Percentiles rank a stretch among this genome's conserved stretches.
These are phyloP conservation scores for Limnephilus auricula DNA, from an alignment of 2,888 invertebrate species.

Conservation along the genomic window DNA sequence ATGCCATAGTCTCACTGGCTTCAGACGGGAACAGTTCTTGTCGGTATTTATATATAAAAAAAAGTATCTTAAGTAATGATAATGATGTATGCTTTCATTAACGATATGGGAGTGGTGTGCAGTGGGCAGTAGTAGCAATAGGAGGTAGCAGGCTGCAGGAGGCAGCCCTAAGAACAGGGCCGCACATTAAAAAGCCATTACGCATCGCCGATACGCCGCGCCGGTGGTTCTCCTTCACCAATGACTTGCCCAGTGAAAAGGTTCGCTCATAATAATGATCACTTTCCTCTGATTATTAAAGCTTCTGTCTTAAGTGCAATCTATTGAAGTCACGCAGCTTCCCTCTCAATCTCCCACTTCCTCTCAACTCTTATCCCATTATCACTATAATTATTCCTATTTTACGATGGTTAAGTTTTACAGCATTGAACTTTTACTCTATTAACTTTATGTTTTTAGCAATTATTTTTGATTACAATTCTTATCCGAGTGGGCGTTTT, in stretches of 20 bases:
- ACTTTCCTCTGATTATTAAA: neutral
- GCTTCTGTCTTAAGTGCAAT: constrained; percentile 2
- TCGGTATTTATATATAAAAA: too few relatives aligned
- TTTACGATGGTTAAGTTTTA: neutral
- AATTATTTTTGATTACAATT: neutral
- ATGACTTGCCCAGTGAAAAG: neutral
- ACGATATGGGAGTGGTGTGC: neutral
- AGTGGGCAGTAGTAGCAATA: neutral
- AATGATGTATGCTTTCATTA: neutral
- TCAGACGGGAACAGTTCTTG: too few relatives aligned
- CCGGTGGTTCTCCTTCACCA: neutral
- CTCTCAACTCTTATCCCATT: neutral
- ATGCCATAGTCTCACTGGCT: too few relatives aligned
- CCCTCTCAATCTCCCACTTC: neutral
- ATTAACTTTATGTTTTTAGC: neutral
- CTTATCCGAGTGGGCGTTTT: neutral
- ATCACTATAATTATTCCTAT: neutral
- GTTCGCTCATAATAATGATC: neutral
- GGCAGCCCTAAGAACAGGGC: neutral
- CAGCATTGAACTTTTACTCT: neutral
- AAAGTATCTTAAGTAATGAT: too few relatives aligned
- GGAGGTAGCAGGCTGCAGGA: neutral
- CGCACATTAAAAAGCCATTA: neutral
- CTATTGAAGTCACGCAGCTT: neutral
- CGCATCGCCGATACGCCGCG: neutral